A percentile compares a stretch with the other conserved stretches of the same genome.
phyloP scores from a whole-genome alignment of 2,113 vertebrate species.

The Raja brachyura region DNA sequence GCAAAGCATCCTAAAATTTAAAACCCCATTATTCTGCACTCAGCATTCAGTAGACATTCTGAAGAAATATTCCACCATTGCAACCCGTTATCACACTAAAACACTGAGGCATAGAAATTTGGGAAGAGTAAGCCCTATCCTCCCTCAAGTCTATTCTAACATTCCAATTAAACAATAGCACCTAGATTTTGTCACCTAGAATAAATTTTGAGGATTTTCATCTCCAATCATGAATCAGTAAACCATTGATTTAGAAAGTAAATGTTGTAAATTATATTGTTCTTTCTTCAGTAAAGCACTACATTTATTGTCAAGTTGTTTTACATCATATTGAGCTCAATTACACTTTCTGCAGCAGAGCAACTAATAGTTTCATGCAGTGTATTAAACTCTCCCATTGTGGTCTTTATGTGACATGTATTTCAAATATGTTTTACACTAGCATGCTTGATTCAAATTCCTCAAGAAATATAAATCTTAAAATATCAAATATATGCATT shows the following conservation, averaged over 20 bases:
- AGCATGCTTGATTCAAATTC: neutral
- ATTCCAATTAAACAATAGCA: neutral
- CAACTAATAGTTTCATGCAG: slow-evolving; percentile 31
- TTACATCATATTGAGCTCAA: slow-evolving; percentile 34
- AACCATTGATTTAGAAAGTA: slow-evolving; percentile 25
- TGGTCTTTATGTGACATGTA: neutral
- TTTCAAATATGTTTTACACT: slow-evolving; percentile 23
- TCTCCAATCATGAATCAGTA: neutral
- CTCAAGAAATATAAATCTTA: neutral
- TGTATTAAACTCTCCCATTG: slow-evolving; percentile 15
- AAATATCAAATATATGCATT: neutral
- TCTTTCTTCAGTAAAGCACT: slow-evolving; percentile 14
- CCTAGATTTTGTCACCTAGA: neutral
- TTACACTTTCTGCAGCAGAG: slow-evolving; percentile 1
- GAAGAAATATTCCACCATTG: neutral
- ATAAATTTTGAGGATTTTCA: slow-evolving; percentile 1
- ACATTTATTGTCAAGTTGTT: slow-evolving; percentile 19
- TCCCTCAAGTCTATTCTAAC: neutral
- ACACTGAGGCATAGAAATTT: neutral
- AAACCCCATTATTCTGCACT: neutral
- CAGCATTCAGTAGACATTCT: neutral
- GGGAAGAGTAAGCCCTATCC: neutral
- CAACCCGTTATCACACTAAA: neutral
- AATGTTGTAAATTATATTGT: slow-evolving; percentile 18
- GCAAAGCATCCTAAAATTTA: neutral